These are phyloP conservation scores for Sebastes jordani DNA, from an alignment of 2,797 vertebrate genomes.

Conservation along the genomic window DNA sequence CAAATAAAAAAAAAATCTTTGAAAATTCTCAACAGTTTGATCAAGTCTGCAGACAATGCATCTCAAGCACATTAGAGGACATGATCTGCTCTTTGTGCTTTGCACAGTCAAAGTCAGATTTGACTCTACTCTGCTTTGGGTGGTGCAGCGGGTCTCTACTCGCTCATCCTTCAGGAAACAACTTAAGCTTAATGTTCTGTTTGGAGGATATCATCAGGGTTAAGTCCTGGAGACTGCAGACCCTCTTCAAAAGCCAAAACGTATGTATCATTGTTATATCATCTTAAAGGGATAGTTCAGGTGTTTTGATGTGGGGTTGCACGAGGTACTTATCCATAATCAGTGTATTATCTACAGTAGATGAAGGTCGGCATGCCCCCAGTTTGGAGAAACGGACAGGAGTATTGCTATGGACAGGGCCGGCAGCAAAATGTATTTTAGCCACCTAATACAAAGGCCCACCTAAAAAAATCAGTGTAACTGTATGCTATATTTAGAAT, in stretches of 20 bases:
- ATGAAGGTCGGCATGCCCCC: too few relatives aligned
- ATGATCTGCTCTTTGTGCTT: neutral
- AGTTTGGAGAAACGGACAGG: too few relatives aligned
- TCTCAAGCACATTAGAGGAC: neutral
- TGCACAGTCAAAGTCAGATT: neutral
- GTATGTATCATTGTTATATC: neutral
- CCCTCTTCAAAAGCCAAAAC: neutral
- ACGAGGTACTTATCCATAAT: too few relatives aligned
- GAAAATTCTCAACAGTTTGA: constrained; percentile 37
- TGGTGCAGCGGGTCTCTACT: neutral
- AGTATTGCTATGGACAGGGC: too few relatives aligned
- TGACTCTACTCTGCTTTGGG: neutral
- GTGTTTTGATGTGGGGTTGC: too few relatives aligned
- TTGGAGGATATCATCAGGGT: too few relatives aligned
- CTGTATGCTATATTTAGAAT: too few relatives aligned
- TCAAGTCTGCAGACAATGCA: constrained; percentile 14
- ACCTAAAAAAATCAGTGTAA: too few relatives aligned
- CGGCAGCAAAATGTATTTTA: too few relatives aligned
- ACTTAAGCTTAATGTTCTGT: neutral
- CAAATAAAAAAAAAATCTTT: constrained; percentile 72
- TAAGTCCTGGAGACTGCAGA: too few relatives aligned
- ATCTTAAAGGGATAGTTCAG: neutral
- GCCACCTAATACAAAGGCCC: too few relatives aligned
- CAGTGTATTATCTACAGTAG: too few relatives aligned
- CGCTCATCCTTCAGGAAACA: neutral